These are phyloP conservation scores for Pangasianodon gigas DNA, from an alignment of 2,113 vertebrate genomes.

Conservation along the genomic window DNA sequence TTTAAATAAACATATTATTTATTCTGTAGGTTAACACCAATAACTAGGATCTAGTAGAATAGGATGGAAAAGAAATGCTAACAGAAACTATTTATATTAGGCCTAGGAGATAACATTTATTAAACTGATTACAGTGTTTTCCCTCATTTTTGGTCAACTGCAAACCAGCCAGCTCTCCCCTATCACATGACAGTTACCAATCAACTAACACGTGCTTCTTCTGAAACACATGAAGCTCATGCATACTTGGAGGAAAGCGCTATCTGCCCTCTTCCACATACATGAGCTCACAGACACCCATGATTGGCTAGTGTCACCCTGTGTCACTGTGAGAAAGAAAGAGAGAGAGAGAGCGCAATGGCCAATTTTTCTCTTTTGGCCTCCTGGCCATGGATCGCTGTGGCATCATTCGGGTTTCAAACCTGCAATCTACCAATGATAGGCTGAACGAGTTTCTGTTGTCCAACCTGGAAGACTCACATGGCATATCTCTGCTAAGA, in stretches of 20 bases:
- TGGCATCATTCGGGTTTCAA: too few species aligned
- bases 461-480: not conserved
- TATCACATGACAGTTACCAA: not conserved
- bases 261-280: not conserved
- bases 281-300: not conserved
- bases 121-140: too few species aligned
- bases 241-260: not conserved
- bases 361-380: not conserved
- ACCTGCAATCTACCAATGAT: not conserved
- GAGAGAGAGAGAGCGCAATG: not conserved
- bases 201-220: not conserved
- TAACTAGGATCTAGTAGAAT: too few species aligned
- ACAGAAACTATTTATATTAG: too few species aligned
- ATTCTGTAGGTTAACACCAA: too few species aligned
- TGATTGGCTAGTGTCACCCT: not conserved
- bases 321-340: not conserved
- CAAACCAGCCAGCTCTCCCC: too few species aligned
- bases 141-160: too few species aligned
- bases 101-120: too few species aligned
- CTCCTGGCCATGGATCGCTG: too few species aligned
- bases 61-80: too few species aligned
- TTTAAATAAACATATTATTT: too few species aligned
- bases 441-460: not conserved
- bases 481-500: not conserved
- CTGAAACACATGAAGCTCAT: not conserved